Conservation (phyloP, 2,797 vertebrate species). For the Acanthurus tractus region DNA sequence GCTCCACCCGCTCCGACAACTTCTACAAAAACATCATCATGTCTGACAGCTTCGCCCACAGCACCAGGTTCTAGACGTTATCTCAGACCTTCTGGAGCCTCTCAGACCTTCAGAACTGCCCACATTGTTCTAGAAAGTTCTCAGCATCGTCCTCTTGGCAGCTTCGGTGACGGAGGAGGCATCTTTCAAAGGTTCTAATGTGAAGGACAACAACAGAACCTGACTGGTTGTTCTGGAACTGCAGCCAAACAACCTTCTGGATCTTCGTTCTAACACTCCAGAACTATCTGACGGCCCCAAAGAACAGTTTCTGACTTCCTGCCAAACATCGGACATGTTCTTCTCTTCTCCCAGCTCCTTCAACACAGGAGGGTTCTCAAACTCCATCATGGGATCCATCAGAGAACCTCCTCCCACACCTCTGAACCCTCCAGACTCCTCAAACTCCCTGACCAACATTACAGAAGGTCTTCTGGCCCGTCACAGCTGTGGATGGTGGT, state of each 20-base stretch:
- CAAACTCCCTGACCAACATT: not conserved
- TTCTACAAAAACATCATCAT: slow-evolving; percentile 98
- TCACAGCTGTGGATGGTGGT: not conserved
- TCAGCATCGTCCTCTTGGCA: slow-evolving; percentile 87
- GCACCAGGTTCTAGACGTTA: slow-evolving; percentile 90
- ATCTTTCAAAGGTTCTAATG: not conserved
- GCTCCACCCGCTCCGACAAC: slow-evolving; percentile 92
- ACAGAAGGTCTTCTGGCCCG: not conserved
- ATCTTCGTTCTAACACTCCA: not conserved
- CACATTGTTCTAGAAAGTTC: not conserved
- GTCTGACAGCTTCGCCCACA: slow-evolving; percentile 93
- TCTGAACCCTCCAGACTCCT: not conserved
- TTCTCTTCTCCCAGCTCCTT: not conserved
- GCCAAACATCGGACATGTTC: not conserved
- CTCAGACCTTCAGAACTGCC: not conserved
- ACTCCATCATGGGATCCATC: too few species aligned
- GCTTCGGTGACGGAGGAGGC: slow-evolving; percentile 83
- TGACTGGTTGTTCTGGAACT: not conserved
- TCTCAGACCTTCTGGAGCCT: not conserved
- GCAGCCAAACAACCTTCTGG: not conserved
- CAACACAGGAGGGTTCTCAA: not conserved
- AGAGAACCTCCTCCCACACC: not conserved
- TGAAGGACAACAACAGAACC: not conserved
- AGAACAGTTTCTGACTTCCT: not conserved
- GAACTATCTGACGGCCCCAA: not conserved